Base-by-base conservation (phyloP, 2,888 invertebrate species). In the Phalera bucephala region DNA sequence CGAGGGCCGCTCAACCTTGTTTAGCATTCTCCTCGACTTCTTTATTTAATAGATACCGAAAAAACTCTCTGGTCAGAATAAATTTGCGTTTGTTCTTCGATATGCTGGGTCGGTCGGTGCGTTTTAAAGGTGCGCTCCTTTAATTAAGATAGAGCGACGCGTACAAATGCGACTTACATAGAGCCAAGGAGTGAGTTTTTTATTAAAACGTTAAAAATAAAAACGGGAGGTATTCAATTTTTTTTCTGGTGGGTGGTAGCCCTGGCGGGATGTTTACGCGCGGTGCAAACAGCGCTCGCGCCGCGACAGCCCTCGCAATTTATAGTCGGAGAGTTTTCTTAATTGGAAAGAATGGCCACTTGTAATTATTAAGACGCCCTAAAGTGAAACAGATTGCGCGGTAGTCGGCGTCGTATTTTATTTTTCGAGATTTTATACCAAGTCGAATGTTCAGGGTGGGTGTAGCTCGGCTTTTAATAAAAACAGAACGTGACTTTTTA, bases 281-380 rank as follows among this genome's bases (percentile, higher is more conserved):
- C 66, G 60, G 67, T 65, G 70, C 69, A 75, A n/a, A 79, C 77
- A 76, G 67, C 72, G 69, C 64, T 60, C 71, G 68, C 65, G 63
- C 52, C 69, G 76, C 79, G 83, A 80, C 86, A 81, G 73, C 86
- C 82, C 86, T 83, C 77, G 69, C 83, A 83, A 86, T 89, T 89
- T 89, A 89, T 87, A 78, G 85, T 82, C 72, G 69, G 78, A 82
- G 87, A 86, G 84, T 86, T 85, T 84, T 86, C 87, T 87, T 89
- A 89, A 89, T 89, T 88, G 87, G 86, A 88, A 88, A 84, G 83
- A 88, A 89, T 86, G 86, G 88, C 86, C 86, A 89, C 88, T 88
- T 88, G 87, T 86, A 88, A 88, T 89, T 88, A 88, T 87, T 87
- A 88, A 87, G 86, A 83, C 86, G 82, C 82, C 82, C 83, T 84